Conservation (phyloP, 2,113 vertebrate genomes). For the Montifringilla adamsi region DNA sequence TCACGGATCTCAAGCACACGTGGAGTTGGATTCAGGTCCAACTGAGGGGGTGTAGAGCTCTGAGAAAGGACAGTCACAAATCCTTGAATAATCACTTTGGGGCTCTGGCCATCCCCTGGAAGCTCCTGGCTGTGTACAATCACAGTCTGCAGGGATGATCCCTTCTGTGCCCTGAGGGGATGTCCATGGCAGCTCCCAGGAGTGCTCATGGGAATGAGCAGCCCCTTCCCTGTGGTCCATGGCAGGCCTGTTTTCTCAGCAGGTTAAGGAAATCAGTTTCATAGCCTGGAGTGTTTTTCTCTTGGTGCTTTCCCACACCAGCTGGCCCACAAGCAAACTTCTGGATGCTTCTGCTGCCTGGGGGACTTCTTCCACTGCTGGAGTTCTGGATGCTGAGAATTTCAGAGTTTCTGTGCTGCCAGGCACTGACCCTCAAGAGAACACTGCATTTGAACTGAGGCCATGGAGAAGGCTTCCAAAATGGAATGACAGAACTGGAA, state of each 20-base stretch:
- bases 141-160: background rate
- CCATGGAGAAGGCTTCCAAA: background rate
- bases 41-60: background rate
- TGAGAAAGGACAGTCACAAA: background rate
- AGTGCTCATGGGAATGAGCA: no score
- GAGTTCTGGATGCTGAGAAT: background rate
- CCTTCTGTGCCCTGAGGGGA: background rate
- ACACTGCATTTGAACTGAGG: background rate
- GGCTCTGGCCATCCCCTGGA: background rate
- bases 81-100: background rate
- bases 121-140: background rate
- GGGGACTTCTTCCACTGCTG: background rate
- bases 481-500: background rate
- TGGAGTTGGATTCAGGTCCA: background rate
- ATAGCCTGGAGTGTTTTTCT: background rate
- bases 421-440: background rate
- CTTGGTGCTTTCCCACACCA: background rate
- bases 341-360: background rate
- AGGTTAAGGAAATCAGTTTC: background rate
- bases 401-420: background rate
- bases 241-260: background rate
- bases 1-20: accelerated
- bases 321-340: background rate
- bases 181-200: background rate
- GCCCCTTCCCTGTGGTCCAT: background rate